Conservation (phyloP, 2,888 invertebrate species). For the Cosmia trapezina region DNA sequence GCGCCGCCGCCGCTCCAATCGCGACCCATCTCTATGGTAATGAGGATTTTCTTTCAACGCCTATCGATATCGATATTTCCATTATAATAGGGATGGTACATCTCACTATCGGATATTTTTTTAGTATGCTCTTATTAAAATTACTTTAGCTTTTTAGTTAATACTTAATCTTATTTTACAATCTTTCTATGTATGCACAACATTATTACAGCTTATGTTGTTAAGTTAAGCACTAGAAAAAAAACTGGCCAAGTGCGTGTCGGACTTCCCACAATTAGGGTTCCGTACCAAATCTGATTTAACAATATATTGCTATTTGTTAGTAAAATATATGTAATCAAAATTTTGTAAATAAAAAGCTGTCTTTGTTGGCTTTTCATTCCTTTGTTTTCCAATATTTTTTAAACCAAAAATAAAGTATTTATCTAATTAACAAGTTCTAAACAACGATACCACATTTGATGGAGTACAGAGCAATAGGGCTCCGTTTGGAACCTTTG, state of each 20-base stretch:
- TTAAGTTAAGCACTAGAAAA: neutral
- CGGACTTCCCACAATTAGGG: too few relatives aligned
- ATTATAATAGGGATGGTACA: conserved; percentile 26
- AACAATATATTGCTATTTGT: too few relatives aligned
- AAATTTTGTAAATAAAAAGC: too few relatives aligned
- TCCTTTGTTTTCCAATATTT: too few relatives aligned
- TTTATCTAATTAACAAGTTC: too few relatives aligned
- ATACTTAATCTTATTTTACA: neutral
- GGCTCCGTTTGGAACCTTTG: too few relatives aligned
- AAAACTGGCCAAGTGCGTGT: neutral
- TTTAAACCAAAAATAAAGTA: too few relatives aligned
- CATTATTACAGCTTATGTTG: neutral
- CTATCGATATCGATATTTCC: conserved; percentile 48
- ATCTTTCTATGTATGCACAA: neutral
- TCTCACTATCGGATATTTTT: conserved; percentile 10
- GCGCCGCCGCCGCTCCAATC: conserved; percentile 13
- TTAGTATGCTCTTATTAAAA: neutral
- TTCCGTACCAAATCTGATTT: too few relatives aligned
- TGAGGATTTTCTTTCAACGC: conserved; percentile 51
- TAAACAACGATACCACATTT: too few relatives aligned
- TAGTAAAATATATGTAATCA: too few relatives aligned
- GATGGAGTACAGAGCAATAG: too few relatives aligned
- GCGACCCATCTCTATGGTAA: conserved; percentile 62
- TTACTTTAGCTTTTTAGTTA: neutral
- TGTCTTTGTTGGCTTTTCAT: too few relatives aligned